These are phyloP conservation scores for Bombus superbus DNA, from an alignment of 1,140 invertebrate genomes.

Conservation along the genomic window DNA sequence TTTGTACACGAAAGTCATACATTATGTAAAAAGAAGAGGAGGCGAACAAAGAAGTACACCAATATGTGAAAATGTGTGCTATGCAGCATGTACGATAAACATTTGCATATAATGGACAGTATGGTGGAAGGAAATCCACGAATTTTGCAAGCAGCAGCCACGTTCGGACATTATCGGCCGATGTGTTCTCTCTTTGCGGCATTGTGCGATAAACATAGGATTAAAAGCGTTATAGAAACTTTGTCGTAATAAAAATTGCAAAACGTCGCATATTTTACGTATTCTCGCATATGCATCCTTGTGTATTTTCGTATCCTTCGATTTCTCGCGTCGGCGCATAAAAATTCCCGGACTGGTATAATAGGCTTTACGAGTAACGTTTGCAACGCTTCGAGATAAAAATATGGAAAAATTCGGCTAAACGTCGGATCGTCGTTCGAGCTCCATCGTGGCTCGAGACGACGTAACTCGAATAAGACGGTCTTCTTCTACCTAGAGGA, in stretches of 20 bases:
- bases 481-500: background rate
- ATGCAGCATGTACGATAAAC: background rate
- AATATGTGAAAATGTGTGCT: constrained; percentile 6
- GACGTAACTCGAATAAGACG: background rate
- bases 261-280: background rate
- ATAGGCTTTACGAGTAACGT: no score
- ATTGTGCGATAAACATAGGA: background rate
- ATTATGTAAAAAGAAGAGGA: constrained; percentile 17
- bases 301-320: no score
- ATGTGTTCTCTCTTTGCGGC: background rate
- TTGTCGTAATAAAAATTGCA: background rate
- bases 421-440: no score
- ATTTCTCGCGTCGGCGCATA: no score
- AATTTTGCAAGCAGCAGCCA: background rate
- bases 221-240: no score
- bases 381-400: no score
- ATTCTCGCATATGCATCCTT: no score
- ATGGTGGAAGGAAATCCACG: background rate
- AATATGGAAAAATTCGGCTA: no score
- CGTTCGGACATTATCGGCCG: background rate
- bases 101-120: constrained; percentile 17
- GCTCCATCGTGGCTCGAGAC: no score
- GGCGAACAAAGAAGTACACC: constrained; percentile 1
- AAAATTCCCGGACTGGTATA: no score
- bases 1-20: background rate